Percentiles rank a stretch among this genome's conserved stretches.
Evolutionary conservation across 2,888 invertebrate species (phyloP).

Genomic region (Cryptophagus acutangulus): DNA sequence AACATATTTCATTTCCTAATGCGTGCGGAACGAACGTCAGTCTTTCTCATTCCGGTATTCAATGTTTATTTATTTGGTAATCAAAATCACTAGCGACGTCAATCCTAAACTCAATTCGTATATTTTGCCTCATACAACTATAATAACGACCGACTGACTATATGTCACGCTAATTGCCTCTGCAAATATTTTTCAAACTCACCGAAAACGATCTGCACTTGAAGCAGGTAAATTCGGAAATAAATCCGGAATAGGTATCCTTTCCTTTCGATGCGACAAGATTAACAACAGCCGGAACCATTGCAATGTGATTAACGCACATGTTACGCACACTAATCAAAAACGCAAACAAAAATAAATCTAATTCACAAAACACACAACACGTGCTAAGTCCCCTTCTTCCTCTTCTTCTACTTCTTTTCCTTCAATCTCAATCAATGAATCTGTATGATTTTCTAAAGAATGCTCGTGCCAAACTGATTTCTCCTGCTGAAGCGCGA

Average conservation of each 20-base stretch:
- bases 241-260: slow-evolving; percentile 45
- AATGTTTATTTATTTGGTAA: too few species aligned
- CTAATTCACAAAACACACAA: neutral
- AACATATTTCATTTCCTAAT: slow-evolving; percentile 9
- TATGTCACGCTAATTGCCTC: too few species aligned
- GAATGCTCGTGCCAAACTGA: too few species aligned
- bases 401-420: too few species aligned
- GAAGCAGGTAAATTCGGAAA: slow-evolving; percentile 44
- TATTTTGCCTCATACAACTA: too few species aligned
- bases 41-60: too few species aligned
- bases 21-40: slow-evolving; percentile 5
- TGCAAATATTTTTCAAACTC: slow-evolving; percentile 28
- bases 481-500: slow-evolving; percentile 25
- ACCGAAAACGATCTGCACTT: slow-evolving; percentile 44
- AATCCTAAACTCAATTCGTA: too few species aligned
- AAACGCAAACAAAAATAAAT: neutral
- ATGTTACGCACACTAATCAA: slow-evolving; percentile 30
- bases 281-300: slow-evolving; percentile 48
- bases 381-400: too few species aligned
- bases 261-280: slow-evolving; percentile 45
- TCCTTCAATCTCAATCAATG: too few species aligned
- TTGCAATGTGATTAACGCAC: slow-evolving; percentile 45
- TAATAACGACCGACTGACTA: too few species aligned
- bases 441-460: too few species aligned
- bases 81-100: too few species aligned